Conservation (phyloP, 2,113 vertebrate species). For the Notarius lentiginosus region DNA sequence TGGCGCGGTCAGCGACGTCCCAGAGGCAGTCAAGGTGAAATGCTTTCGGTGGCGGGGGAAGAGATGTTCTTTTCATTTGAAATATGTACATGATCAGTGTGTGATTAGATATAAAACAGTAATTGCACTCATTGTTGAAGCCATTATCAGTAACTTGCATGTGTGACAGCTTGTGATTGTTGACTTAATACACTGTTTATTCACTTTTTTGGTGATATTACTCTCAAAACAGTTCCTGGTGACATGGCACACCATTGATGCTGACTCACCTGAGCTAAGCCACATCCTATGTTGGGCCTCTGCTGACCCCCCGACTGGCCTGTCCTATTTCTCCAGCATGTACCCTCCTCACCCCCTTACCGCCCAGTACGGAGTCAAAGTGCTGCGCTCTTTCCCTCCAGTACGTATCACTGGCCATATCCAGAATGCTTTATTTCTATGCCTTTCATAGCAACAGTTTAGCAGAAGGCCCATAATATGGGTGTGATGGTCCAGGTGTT, state of each 20-base stretch:
- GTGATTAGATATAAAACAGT: background rate
- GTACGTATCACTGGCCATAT: slow-evolving; percentile 67
- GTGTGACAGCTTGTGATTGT: background rate
- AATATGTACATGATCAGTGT: background rate
- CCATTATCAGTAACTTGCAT: background rate
- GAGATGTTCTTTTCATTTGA: background rate
- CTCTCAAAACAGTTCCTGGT: slow-evolving; percentile 83
- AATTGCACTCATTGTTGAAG: background rate
- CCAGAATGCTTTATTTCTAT: background rate
- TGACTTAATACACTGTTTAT: background rate
- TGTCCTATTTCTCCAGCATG: slow-evolving; percentile 99
- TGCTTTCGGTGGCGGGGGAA: background rate
- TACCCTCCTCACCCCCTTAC: slow-evolving; percentile 97
- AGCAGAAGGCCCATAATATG: background rate
- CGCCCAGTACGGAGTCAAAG: slow-evolving; percentile 96
- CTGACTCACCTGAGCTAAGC: slow-evolving; percentile 94
- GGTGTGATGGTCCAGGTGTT: background rate
- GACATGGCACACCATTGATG: slow-evolving; percentile 97
- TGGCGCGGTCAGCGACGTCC: slow-evolving; percentile 89
- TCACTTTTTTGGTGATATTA: background rate
- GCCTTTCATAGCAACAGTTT: background rate
- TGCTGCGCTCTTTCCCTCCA: slow-evolving; percentile 95
- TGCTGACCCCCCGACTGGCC: slow-evolving; percentile 91
- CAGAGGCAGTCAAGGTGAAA: slow-evolving; percentile 93
- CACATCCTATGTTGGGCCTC: slow-evolving; percentile 96